phyloP scores from a whole-genome alignment of 2,888 invertebrate species.

The Tetragnatha montana region DNA sequence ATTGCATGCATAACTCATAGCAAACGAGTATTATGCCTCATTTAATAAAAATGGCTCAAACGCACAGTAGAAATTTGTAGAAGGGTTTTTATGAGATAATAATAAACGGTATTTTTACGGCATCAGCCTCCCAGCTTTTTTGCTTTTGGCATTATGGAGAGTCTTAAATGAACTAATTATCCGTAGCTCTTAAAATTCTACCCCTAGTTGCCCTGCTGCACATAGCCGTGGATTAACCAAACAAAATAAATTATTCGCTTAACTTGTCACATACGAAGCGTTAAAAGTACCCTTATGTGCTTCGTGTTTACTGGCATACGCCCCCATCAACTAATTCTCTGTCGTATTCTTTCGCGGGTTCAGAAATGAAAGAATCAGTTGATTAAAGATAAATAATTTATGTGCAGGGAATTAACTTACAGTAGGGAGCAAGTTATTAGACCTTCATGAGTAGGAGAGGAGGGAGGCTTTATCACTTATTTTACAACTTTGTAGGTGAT shows the following conservation, averaged over 20 bases:
- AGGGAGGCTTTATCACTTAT: not conserved
- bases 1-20: too few species aligned
- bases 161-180: too few species aligned
- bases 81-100: too few species aligned
- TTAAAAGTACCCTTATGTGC: not conserved
- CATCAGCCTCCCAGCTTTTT: too few species aligned
- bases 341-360: not conserved
- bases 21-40: too few species aligned
- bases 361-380: not conserved
- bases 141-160: too few species aligned
- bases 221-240: not conserved
- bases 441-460: not conserved
- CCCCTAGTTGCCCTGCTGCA: not conserved
- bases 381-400: constrained; percentile 24
- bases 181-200: too few species aligned
- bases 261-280: not conserved
- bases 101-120: too few species aligned
- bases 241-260: not conserved
- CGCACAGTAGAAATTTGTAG: too few species aligned
- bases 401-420: not conserved
- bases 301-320: not conserved
- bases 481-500: not conserved
- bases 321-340: not conserved
- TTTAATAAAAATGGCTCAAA: too few species aligned
- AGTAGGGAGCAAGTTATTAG: not conserved